These are phyloP conservation scores for Daboia siamensis DNA, from an alignment of 2,113 vertebrate species.

Conservation along the genomic window DNA sequence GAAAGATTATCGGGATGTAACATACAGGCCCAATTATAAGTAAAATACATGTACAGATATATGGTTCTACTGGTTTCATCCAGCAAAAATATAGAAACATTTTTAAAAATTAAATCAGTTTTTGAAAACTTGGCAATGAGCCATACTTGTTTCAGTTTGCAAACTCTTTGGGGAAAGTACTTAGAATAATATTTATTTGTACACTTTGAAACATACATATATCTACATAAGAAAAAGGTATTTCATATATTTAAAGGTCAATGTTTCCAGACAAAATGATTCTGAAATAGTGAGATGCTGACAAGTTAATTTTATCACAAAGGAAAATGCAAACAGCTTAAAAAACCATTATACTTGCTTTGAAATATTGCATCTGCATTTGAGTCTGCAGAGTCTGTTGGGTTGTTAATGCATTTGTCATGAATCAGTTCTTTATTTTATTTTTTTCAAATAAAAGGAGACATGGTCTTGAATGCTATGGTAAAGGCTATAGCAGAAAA, in stretches of 20 bases:
- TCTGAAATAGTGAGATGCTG: neutral
- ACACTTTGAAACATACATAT: neutral
- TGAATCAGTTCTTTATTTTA: neutral
- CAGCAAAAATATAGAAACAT: neutral
- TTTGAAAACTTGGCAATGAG: neutral
- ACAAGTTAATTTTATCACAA: slow-evolving; percentile 28
- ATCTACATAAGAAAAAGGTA: slow-evolving; percentile 12
- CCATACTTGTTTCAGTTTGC: neutral
- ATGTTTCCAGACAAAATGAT: slow-evolving; percentile 24
- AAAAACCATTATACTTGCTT: neutral
- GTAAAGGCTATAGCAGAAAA: neutral
- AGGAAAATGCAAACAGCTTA: slow-evolving; percentile 9
- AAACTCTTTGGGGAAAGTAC: neutral
- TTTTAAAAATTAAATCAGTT: neutral
- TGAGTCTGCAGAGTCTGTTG: neutral
- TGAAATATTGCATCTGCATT: neutral
- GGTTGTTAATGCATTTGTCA: neutral
- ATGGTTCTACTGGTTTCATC: neutral
- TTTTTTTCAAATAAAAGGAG: neutral
- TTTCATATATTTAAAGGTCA: slow-evolving; percentile 21
- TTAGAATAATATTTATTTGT: slow-evolving; percentile 16
- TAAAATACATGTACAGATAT: neutral
- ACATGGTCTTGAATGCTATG: neutral
- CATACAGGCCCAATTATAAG: neutral
- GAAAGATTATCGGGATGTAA: neutral